These are phyloP conservation scores for Tachycineta bicolor DNA, from an alignment of 2,113 vertebrate genomes.

Conservation along the genomic window DNA sequence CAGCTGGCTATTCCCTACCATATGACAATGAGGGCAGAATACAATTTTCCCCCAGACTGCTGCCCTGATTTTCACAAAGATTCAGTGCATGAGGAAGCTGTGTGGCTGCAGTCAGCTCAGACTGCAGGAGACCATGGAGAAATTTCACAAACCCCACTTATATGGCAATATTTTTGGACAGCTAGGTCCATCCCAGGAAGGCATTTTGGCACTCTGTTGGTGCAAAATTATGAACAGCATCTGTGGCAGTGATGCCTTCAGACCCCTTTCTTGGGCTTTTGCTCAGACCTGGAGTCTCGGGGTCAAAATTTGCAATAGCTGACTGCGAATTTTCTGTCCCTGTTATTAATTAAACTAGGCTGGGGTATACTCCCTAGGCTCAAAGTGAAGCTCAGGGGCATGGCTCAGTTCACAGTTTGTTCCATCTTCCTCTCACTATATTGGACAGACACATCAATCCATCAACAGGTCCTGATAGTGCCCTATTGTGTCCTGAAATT, in stretches of 20 bases:
- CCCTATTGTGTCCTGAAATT: neutral
- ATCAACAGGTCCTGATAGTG: neutral
- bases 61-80: rapidly evolving
- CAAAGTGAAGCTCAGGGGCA: neutral
- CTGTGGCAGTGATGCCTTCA: neutral
- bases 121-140: neutral
- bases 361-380: neutral
- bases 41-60: neutral
- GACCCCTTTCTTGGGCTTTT: neutral
- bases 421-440: neutral
- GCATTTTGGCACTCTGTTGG: neutral
- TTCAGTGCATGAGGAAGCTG: neutral
- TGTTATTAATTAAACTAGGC: neutral
- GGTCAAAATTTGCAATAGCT: neutral
- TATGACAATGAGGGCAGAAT: neutral
- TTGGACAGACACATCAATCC: neutral
- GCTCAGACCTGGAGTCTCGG: neutral
- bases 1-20: neutral
- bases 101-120: neutral
- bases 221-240: neutral
- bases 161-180: neutral
- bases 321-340: neutral
- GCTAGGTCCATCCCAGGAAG: neutral
- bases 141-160: neutral
- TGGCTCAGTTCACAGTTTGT: neutral